Evolutionary conservation across 2,797 vertebrate genomes (phyloP).

Genomic region (Danio albolineatus): DNA sequence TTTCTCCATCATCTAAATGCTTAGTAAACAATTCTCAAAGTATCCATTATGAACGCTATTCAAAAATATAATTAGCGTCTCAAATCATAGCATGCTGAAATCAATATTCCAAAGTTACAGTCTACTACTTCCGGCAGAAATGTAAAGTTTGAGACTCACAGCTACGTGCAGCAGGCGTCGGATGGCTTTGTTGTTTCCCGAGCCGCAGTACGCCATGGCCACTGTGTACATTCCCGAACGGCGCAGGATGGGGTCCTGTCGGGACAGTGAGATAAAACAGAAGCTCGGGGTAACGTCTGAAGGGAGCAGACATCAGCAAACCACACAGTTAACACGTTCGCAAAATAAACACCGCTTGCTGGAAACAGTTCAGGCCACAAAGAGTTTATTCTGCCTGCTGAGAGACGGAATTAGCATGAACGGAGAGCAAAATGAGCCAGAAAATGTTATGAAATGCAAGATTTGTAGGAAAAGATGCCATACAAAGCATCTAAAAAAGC

Average conservation of each 20-base stretch:
- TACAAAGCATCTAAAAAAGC: neutral
- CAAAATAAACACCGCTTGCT: neutral
- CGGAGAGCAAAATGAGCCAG: too few relatives aligned
- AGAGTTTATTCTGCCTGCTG: neutral
- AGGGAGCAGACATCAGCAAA: conserved; percentile 17
- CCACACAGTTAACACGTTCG: neutral
- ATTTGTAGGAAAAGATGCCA: neutral
- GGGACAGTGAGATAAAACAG: conserved; percentile 70
- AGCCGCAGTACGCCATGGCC: conserved; percentile 99
- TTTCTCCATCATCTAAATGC: too few relatives aligned
- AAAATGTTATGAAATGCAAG: neutral
- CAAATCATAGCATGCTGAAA: too few relatives aligned
- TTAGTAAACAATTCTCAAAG: too few relatives aligned
- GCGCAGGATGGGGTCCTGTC: conserved; percentile 90
- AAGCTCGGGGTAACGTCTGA: conserved; percentile 57
- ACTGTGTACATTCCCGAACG: conserved; percentile 99
- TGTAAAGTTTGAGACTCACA: conserved; percentile 90
- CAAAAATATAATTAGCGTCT: too few relatives aligned
- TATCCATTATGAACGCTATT: too few relatives aligned
- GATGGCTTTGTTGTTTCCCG: conserved; percentile 99
- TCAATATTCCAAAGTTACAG: too few relatives aligned
- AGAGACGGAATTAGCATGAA: neutral
- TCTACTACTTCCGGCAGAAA: too few relatives aligned
- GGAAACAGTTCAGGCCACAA: neutral
- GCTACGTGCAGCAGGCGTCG: conserved; percentile 95